These are phyloP conservation scores for Hylomyscus alleni DNA, from an alignment of 2,797 vertebrate species.

Conservation along the genomic window DNA sequence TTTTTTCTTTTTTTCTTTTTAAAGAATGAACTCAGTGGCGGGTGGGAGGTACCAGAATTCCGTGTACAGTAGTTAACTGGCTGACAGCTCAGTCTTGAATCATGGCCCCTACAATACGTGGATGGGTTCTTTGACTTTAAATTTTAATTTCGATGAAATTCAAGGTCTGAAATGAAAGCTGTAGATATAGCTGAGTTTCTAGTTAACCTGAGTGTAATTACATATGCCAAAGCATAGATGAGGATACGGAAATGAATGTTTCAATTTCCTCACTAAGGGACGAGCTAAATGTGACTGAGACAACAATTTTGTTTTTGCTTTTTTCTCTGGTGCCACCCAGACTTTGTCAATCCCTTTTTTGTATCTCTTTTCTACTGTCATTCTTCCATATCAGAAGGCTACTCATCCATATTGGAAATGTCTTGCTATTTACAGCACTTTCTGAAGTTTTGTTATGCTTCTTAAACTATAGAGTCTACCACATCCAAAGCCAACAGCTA, in stretches of 20 bases:
- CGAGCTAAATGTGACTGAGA: conserved; percentile 30
- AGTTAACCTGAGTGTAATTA: conserved; percentile 1
- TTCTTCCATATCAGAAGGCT: conserved; percentile 31
- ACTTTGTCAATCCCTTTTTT: not conserved
- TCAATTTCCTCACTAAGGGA: conserved; percentile 16
- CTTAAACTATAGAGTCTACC: conserved; percentile 38
- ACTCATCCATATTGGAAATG: conserved; percentile 57
- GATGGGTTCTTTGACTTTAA: conserved; percentile 42
- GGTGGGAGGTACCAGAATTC: not conserved
- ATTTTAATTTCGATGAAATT: conserved; percentile 65
- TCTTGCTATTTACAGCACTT: conserved; percentile 47
- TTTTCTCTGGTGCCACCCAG: not conserved
- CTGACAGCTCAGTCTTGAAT: not conserved
- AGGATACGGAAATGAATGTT: not conserved
- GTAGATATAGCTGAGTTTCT: not conserved
- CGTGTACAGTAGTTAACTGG: not conserved
- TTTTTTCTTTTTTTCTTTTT: not conserved
- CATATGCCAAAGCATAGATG: not conserved
- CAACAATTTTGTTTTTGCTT: not conserved
- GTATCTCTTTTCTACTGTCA: conserved; percentile 17
- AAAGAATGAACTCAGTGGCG: not conserved
- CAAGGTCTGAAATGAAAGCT: conserved; percentile 25
- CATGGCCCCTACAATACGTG: not conserved
- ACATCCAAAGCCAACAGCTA: conserved; percentile 20
- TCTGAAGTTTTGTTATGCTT: conserved; percentile 64